Conservation (phyloP, 2,888 invertebrate species). For the Agrochola macilenta region DNA sequence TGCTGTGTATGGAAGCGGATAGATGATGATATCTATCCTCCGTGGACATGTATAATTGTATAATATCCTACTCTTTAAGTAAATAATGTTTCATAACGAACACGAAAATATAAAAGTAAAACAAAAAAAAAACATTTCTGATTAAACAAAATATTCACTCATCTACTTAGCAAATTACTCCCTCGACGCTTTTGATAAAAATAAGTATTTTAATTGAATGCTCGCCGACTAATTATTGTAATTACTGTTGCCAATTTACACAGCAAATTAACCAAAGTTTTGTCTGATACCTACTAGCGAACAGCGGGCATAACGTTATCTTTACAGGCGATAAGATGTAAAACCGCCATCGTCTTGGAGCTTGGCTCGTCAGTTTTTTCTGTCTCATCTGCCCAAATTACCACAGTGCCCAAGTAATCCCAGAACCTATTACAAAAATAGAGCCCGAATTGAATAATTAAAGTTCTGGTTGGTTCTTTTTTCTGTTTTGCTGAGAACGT, state of each 20-base stretch:
- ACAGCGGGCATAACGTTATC: slow-evolving; percentile 30
- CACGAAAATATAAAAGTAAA: not conserved
- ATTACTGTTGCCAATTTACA: slow-evolving; percentile 55
- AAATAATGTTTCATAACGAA: not conserved
- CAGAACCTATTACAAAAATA: slow-evolving; percentile 64
- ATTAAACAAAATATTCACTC: slow-evolving; percentile 32
- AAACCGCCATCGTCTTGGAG: slow-evolving; percentile 16
- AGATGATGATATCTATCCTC: not conserved
- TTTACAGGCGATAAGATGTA: slow-evolving; percentile 48
- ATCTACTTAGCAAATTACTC: slow-evolving; percentile 30
- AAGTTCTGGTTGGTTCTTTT: slow-evolving; percentile 47
- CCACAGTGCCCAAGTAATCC: slow-evolving; percentile 56
- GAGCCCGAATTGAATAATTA: slow-evolving; percentile 66
- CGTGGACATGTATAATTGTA: not conserved
- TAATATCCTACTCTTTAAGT: not conserved
- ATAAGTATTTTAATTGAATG: slow-evolving; percentile 37
- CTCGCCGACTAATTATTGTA: slow-evolving; percentile 53
- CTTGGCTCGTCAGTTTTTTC: slow-evolving; percentile 20
- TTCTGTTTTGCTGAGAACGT: slow-evolving; percentile 36
- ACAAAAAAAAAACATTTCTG: slow-evolving; percentile 11
- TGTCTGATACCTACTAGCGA: slow-evolving; percentile 17
- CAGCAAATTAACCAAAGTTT: slow-evolving; percentile 47
- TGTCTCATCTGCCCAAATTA: slow-evolving; percentile 45
- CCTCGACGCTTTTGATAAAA: slow-evolving; percentile 26
- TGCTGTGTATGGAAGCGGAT: not conserved